Evolutionary conservation across 2,888 invertebrate genomes (phyloP), one percentile per base, ranked within the genome.

Genomic region (Cinara cedri): DNA sequence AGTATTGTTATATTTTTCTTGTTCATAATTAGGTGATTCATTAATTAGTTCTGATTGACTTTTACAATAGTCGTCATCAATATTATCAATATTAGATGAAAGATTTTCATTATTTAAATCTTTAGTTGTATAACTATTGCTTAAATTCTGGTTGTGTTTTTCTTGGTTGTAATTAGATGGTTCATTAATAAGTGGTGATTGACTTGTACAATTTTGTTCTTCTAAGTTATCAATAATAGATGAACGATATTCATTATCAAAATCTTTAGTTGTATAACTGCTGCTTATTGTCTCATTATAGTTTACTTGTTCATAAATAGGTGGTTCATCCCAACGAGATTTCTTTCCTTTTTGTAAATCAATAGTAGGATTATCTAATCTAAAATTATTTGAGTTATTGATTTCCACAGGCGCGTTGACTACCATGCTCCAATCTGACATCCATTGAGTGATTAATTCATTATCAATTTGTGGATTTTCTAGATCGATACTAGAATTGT

Each of bases 321-420:
- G 19, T 57, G 24, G 55, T 57, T 55, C 26, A n/a, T 76, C 66
- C 76, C 76, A 76, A 21, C 66, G 76, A 26, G 76, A 76, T 57
- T 46, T 68, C 10, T 65, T 75, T 44, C 66, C 57, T 2, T 11
- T 13, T 46, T 46, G 10, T 16, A 42, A 51, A 13, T 42, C 13
- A 9, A 16, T 13, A 4, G 34, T 34, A 74, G 2, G 0, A 16
- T 9, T 24, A 54, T 42, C 3, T 8, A 3, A 42, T 54, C 16
- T 13, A 24, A 6, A 42, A n/a, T 13, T n/a, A 16, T 3, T 16
- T 9, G 26, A 14, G 44, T 49, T 46, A 55, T 68, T 34, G n/a
- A 42, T 21, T 26, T 66, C 16, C n/a, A 14, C 46, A 55, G 68
- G 26, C 0, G 54, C 54, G 9, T 26, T 19, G 19, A 55, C 46